These are phyloP conservation scores for Labeo calbasu DNA, from an alignment of 2,797 vertebrate species.

Conservation along the genomic window DNA sequence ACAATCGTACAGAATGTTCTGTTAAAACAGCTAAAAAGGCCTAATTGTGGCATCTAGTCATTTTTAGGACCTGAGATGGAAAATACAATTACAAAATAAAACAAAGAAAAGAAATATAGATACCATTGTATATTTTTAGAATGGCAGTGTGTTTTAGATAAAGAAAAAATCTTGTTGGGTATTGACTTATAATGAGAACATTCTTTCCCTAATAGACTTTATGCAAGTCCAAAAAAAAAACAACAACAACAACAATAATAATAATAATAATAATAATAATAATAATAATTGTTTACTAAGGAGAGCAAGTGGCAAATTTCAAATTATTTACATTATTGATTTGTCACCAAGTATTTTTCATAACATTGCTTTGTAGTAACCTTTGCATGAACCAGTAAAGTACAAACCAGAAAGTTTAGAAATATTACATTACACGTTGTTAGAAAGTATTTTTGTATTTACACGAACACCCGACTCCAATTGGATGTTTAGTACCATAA, in stretches of 20 bases:
- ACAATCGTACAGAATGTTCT: constrained; percentile 27
- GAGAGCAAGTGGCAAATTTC: constrained; percentile 75
- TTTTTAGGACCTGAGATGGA: constrained; percentile 1
- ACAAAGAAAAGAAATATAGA: not conserved
- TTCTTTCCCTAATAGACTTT: constrained; percentile 69
- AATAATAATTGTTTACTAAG: constrained; percentile 71
- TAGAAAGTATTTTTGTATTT: constrained; percentile 89
- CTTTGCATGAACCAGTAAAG: constrained; percentile 76
- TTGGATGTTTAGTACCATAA: constrained; percentile 77
- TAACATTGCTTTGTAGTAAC: constrained; percentile 81
- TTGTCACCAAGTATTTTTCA: constrained; percentile 79
- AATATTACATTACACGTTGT: constrained; percentile 69
- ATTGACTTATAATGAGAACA: constrained; percentile 60
- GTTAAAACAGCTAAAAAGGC: constrained; percentile 5
- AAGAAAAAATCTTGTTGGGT: not conserved
- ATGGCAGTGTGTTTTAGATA: not conserved
- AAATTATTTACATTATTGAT: constrained; percentile 88
- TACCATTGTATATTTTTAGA: not conserved
- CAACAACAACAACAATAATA: no score
- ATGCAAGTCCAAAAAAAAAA: constrained; percentile 67
- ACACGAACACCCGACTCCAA: constrained; percentile 81
- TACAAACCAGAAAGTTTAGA: constrained; percentile 80
- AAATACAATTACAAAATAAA: not conserved
- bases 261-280: constrained; percentile 67
- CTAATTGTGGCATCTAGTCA: not conserved